Percentiles rank a stretch among this genome's conserved stretches.
Evolutionary conservation across 2,888 invertebrate species (phyloP).

Genomic region (Orthosia gothica): DNA sequence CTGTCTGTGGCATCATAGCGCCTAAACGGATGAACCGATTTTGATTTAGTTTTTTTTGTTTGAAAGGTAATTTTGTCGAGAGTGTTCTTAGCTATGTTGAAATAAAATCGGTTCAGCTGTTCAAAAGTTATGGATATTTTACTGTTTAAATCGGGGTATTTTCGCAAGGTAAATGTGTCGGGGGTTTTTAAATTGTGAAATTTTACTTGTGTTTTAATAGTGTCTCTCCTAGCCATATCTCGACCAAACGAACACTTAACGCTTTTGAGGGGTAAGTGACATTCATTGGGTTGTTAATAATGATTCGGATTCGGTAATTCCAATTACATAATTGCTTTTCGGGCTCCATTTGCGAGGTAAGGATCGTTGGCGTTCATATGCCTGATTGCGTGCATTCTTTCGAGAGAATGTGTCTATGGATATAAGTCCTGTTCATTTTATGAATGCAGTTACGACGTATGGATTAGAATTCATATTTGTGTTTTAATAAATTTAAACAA

Average conservation of each 20-base stretch:
- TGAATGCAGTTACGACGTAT: background rate
- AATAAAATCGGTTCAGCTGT: no score
- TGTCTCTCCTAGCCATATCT: background rate
- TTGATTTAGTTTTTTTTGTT: no score
- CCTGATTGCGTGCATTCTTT: conserved; percentile 30
- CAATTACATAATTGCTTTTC: conserved; percentile 52
- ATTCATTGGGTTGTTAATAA: conserved; percentile 48
- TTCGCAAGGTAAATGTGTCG: no score
- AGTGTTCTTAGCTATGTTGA: no score
- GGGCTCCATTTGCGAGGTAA: conserved; percentile 37
- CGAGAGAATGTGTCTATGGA: background rate
- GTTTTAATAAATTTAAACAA: no score
- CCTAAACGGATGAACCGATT: no score
- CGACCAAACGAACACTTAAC: background rate
- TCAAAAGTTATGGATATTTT: no score
- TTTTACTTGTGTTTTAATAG: no score
- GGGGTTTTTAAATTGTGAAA: no score
- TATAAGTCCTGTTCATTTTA: background rate
- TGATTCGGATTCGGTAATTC: conserved; percentile 47
- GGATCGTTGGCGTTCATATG: conserved; percentile 28
- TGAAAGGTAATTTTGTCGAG: no score
- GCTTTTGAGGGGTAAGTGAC: conserved; percentile 5
- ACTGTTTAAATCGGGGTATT: no score
- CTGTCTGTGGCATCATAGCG: no score
- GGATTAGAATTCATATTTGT: background rate